Conservation (phyloP, 1,140 invertebrate genomes). For the Chironomus striatipennis region DNA sequence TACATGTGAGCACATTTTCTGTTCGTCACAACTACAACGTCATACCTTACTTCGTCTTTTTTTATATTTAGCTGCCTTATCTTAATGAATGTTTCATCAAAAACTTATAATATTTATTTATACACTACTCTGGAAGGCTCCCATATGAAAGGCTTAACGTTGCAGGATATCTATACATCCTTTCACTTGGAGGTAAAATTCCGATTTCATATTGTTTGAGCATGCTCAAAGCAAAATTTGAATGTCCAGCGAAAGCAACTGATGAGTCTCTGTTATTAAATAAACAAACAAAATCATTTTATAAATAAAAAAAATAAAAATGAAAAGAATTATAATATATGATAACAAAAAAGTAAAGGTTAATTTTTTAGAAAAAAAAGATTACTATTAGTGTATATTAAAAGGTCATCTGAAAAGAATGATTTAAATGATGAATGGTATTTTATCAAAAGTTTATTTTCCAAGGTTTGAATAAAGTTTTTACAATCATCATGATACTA, state of each 20-base stretch:
- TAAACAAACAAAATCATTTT: background rate
- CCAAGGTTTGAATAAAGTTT: no score
- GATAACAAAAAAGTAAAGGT: no score
- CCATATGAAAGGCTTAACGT: constrained; percentile 32
- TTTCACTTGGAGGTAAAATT: constrained; percentile 55
- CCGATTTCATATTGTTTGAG: constrained; percentile 62
- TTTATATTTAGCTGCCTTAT: no score
- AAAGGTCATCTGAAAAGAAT: background rate
- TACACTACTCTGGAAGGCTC: background rate
- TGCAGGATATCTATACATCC: constrained; percentile 53
- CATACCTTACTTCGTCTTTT: no score
- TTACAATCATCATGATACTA: no score
- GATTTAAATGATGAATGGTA: background rate
- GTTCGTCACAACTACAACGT: no score
- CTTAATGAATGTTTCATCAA: no score
- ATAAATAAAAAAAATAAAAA: no score
- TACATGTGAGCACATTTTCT: no score
- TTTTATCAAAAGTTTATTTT: no score
- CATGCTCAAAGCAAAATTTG: constrained; percentile 47
- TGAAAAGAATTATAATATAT: no score
- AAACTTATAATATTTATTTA: no score
- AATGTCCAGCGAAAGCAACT: constrained; percentile 74
- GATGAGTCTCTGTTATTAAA: constrained; percentile 59
- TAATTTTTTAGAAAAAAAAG: background rate
- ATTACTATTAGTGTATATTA: background rate